Conservation (phyloP, 92 coral and sea anemone genomes). For the Nematostella vectensis region DNA sequence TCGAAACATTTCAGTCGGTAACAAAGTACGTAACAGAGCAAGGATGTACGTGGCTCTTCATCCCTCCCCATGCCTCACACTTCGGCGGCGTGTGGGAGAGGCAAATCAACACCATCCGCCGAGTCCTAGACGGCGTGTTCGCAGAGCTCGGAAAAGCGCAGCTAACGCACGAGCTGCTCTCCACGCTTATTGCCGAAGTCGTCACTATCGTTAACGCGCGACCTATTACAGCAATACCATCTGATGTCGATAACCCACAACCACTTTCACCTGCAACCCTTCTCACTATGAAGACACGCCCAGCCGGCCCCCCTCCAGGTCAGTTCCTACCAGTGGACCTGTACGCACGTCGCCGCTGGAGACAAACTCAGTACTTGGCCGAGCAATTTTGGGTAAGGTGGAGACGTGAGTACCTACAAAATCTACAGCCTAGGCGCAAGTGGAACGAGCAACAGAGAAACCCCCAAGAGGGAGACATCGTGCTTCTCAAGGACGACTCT, state of each 20-base stretch:
- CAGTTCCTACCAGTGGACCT: constrained; percentile 25
- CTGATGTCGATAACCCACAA: constrained; percentile 18
- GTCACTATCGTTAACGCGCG: constrained; percentile 6
- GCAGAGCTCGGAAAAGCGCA: constrained; percentile 7
- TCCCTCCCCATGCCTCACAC: constrained; percentile 26
- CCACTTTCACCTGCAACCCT: constrained; percentile 17
- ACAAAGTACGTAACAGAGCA: constrained; percentile 6
- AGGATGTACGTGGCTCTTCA: constrained; percentile 20
- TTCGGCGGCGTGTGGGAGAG: constrained; percentile 19
- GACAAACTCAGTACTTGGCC: constrained; percentile 41
- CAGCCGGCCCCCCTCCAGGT: constrained; percentile 17
- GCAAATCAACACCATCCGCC: constrained; percentile 13
- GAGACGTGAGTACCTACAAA: constrained; percentile 40
- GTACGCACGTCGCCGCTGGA: constrained; percentile 37
- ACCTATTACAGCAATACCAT: constrained; percentile 3
- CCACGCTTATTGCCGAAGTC: constrained; percentile 5
- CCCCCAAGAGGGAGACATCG: constrained; percentile 28
- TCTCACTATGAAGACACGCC: constrained; percentile 16
- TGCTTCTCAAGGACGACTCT: constrained; percentile 22
- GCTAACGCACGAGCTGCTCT: constrained; percentile 11
- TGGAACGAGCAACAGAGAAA: constrained; percentile 16
- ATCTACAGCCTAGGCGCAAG: constrained; percentile 26
- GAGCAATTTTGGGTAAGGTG: constrained; percentile 38
- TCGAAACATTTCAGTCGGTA: too few species aligned
- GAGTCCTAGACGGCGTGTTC: too few species aligned